These are phyloP conservation scores for Melanostigma gelatinosum DNA, from an alignment of 2,113 vertebrate species.

Conservation along the genomic window DNA sequence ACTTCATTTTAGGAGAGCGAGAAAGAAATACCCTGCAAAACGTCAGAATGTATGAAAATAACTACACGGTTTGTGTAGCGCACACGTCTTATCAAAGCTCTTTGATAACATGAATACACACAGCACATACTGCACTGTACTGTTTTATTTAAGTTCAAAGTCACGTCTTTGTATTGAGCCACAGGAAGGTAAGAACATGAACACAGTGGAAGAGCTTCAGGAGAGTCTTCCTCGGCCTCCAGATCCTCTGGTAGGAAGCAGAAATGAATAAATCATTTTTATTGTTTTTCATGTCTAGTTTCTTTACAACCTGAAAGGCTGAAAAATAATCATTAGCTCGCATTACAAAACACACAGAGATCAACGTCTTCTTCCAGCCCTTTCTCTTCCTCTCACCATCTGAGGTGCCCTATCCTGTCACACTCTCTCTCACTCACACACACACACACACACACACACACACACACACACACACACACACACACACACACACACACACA, in stretches of 20 bases:
- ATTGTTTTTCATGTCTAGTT: not conserved
- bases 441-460: constrained; percentile 1
- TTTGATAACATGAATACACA: too few species aligned
- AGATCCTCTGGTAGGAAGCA: not conserved
- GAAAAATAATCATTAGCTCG: constrained; percentile 50
- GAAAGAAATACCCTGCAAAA: too few species aligned
- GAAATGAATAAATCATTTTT: not conserved
- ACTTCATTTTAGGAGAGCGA: not conserved
- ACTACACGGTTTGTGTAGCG: too few species aligned
- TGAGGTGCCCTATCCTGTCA: constrained; percentile 37
- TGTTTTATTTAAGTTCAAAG: too few species aligned
- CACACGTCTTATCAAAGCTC: too few species aligned
- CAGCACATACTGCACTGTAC: too few species aligned
- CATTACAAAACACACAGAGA: constrained; percentile 59
- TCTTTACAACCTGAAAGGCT: constrained; percentile 20
- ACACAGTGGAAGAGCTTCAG: constrained; percentile 3
- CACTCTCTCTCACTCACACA: constrained; percentile 2
- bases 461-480: constrained; percentile 11
- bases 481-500: constrained; percentile 13
- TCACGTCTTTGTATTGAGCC: constrained; percentile 1
- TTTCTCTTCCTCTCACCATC: constrained; percentile 38
- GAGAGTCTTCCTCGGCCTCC: not conserved
- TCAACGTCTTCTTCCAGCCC: constrained; percentile 44
- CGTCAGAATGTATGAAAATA: too few species aligned
- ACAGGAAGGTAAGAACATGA: not conserved